Base-by-base conservation (phyloP, 2,888 invertebrate genomes). In the Theretra japonica region DNA sequence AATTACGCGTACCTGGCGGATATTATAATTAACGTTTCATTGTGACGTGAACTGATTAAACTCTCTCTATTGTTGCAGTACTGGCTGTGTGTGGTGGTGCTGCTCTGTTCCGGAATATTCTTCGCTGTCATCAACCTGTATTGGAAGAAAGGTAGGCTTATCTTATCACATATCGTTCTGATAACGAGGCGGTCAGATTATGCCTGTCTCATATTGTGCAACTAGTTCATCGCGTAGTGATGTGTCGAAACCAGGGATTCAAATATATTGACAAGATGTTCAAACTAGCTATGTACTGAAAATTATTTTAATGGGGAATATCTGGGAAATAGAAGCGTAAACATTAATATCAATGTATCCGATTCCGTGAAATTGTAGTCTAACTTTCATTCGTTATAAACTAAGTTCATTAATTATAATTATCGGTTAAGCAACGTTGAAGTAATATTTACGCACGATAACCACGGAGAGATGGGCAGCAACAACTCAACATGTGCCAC, bases 41-140 rank as follows among this genome's bases (percentile, higher is more conserved):
- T 70, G 57, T 75, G n/a, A 30, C 4, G 30, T 6, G n/a, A 30
- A 11, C 19, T 21, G 11, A 58, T 57, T 56, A 23, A 65, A 23
- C 6, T 19, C 23, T 62, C 15, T 72, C 6, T 70, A 75, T 88
- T 86, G 85, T 93, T 92, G 70, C 92, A 94, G 94, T 91, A 92
- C 75, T 97, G 97, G 97, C 91, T 97, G 77, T 96, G 96, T 77
- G 95, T 97, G 60, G 96, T 96, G 65, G 95, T 96, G 68, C 89
- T 97, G 75, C 94, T 97, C 68, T 95, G 95, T 62, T 94, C 95
- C 62, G 97, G 97, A 30, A 94, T 97, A 74, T 90, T 96, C 79
- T 96, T 96, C 84, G 97, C 97, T 28, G 95, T 97, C 75, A 89
- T 97, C 82, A 97, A 96, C 83, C 92, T 97, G 73, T 96, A 96